Evolutionary conservation across 2,113 vertebrate genomes (phyloP), one percentile per base, ranked within the genome.

Genomic region (Alligator sinensis): DNA sequence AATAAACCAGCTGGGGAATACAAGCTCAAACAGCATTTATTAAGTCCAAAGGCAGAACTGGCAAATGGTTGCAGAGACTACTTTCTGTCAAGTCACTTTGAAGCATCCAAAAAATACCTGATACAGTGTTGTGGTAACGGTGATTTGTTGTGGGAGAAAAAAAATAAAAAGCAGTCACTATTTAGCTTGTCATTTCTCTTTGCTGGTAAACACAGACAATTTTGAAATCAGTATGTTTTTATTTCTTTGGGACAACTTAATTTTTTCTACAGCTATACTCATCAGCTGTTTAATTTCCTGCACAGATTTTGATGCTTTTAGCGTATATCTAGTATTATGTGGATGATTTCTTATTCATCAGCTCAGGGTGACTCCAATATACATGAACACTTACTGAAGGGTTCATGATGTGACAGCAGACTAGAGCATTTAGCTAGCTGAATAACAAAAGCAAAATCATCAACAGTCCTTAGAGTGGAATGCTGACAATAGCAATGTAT

Each of bases 21-120:
- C 11, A 79, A 94, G 3, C 61, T 96, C 95, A 97, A 92, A 92
- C 3, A 75, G 78, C 24, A 74, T 95, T 96, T 93, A 90, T 95
- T 94, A 96, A 92, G 76, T 78, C 72, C 17, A 92, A 3, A 10
- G 4, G 60, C 25, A 94, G 75, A 93, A 80, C 0, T 83, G n/a
- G 84, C 74, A 96, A 94, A 88, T 78, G 18, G 74, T 80, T 78
- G 62, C 72, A 72, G 0, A 62, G 63, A 57, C 75, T 79, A 7
- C n/a, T 93, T 94, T 84, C 61, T 70, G 24, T 66, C 55, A 3
- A 3, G 0, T 60, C 63, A 63, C 76, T 87, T 80, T 58, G 17
- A 93, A 62, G 76, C 4, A 58, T 34, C 18, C 18, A 92, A 92
- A 80, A 91, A 87, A 94, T 12, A 80, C 55, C 34, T 1, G 19